A percentile compares a stretch with the other conserved stretches of the same genome.
Evolutionary conservation across 2,888 invertebrate genomes (phyloP).

Genomic region (Melanargia galathea): DNA sequence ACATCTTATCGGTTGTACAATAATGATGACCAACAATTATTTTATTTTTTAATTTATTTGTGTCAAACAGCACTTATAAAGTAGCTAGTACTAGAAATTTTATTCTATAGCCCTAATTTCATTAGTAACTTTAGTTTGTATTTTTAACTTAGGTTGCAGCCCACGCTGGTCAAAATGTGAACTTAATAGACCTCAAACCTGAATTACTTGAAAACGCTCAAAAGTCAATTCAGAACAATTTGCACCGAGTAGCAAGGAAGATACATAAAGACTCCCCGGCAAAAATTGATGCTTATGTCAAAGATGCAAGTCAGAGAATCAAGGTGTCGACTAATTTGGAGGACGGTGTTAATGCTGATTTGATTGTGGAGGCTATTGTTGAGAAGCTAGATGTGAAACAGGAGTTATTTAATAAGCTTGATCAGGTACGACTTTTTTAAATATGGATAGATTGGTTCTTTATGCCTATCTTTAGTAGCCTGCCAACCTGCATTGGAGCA

Average conservation of each 20-base stretch:
- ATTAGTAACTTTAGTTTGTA: neutral
- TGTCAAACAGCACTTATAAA: too few relatives aligned
- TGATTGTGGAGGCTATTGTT: slow-evolving; percentile 94
- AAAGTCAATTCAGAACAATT: slow-evolving; percentile 85
- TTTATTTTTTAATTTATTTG: too few relatives aligned
- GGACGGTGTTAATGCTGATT: slow-evolving; percentile 85
- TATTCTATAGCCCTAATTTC: too few relatives aligned
- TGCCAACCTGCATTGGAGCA: too few relatives aligned
- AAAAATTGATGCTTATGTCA: slow-evolving; percentile 85
- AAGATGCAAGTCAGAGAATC: slow-evolving; percentile 81
- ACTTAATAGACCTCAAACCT: slow-evolving; percentile 88
- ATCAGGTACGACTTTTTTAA: slow-evolving; percentile 77
- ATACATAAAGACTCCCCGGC: slow-evolving; percentile 85
- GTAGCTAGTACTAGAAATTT: too few relatives aligned
- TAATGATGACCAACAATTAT: too few relatives aligned
- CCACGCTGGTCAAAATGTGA: slow-evolving; percentile 91
- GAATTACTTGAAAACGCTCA: slow-evolving; percentile 88
- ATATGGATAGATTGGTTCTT: too few relatives aligned
- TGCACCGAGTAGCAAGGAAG: slow-evolving; percentile 91
- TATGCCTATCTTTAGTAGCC: too few relatives aligned
- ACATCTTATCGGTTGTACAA: too few relatives aligned
- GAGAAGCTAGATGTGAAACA: slow-evolving; percentile 91
- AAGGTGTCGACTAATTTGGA: slow-evolving; percentile 82
- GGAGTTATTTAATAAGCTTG: slow-evolving; percentile 88
- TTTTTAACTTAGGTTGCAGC: slow-evolving; percentile 86